phyloP scores from a whole-genome alignment of 1,140 invertebrate genomes.

The Drosophila cardini region DNA sequence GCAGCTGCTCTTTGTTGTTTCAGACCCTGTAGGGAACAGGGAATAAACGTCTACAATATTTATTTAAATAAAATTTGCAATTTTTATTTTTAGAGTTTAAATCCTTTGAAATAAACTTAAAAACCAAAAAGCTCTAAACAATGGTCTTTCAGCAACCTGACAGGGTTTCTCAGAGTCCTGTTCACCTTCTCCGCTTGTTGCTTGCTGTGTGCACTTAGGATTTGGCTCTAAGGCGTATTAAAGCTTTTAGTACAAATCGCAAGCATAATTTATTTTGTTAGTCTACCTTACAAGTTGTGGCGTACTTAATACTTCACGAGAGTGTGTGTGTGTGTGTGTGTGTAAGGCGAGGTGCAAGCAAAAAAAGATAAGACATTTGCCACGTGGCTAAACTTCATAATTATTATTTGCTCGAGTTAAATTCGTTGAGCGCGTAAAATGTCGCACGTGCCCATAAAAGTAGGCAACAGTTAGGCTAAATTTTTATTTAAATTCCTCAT shows the following conservation, averaged over 20 bases:
- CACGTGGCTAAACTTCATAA: slow-evolving; percentile 15
- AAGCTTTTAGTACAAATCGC: slow-evolving; percentile 75
- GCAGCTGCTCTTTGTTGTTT: slow-evolving; percentile 29
- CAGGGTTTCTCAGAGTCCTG: no score
- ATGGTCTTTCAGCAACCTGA: no score
- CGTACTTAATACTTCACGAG: neutral
- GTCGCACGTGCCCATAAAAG: slow-evolving; percentile 14
- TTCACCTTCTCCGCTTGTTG: slow-evolving; percentile 11
- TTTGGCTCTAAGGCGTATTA: slow-evolving; percentile 79
- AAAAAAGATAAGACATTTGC: neutral
- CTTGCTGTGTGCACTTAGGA: slow-evolving; percentile 71
- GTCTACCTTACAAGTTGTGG: slow-evolving; percentile 56
- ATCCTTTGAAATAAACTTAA: no score
- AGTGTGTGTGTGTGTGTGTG: no score
- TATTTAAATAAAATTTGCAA: no score
- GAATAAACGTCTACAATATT: no score
- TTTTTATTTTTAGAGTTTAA: no score
- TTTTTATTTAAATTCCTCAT: slow-evolving; percentile 13
- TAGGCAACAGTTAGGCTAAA: slow-evolving; percentile 19
- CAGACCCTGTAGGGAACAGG: neutral
- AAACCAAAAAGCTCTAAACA: no score
- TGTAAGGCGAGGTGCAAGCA: neutral
- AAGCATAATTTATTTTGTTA: slow-evolving; percentile 80
- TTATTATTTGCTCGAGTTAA: no score
- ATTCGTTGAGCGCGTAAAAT: neutral